Evolutionary conservation across 1,140 invertebrate species (phyloP), one percentile per base, ranked within the genome.

Genomic region (Caerostris darwini): DNA sequence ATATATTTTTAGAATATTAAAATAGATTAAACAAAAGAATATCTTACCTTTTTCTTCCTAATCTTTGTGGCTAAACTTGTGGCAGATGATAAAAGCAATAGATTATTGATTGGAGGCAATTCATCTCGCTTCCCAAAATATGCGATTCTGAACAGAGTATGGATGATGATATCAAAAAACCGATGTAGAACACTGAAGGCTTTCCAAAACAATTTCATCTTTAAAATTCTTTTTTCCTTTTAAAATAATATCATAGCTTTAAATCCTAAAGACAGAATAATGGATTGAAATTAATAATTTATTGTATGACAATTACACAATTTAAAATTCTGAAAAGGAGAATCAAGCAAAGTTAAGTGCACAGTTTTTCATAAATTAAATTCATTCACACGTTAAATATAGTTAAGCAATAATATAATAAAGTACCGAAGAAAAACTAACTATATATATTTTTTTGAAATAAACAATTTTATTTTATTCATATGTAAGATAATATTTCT

Each of bases 21-120:
- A 34, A 34, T 34, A 34, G 34, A 34, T 34, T 34, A 34, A 34
- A 34, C 34, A 34, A 34, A n/a, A 34, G 34, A 34, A 34, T 34
- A 34, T 34, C 1, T 87, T 83, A 94, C 93, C 58, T 94, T 94
- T 64, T 94, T 94, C 14, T 71, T 94, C n/a, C 93, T 57, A 12
- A 94, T 94, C 61, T 94, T 94, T 50, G 93, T 54, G 19, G 93
- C 93, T n/a, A 94, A 19, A 61, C 88, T 91, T 7, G 82, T 71
- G 0, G 93, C 93, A 8, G 93, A 17, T 12, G 59, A 69, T n/a
- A 94, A 69, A 54, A 94, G 89, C 1, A 90, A 19, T 3, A 94
- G 88, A 85, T 94, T 90, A 6, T 69, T 94, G 50, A 94, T 98
- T 4, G 97, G 97, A 0, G 98, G 97, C 95, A 98, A 96, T 85